Evolutionary conservation across 2,888 invertebrate species (phyloP), one percentile per base, ranked within the genome.

Genomic region (Xanthorhoe spadicearia): DNA sequence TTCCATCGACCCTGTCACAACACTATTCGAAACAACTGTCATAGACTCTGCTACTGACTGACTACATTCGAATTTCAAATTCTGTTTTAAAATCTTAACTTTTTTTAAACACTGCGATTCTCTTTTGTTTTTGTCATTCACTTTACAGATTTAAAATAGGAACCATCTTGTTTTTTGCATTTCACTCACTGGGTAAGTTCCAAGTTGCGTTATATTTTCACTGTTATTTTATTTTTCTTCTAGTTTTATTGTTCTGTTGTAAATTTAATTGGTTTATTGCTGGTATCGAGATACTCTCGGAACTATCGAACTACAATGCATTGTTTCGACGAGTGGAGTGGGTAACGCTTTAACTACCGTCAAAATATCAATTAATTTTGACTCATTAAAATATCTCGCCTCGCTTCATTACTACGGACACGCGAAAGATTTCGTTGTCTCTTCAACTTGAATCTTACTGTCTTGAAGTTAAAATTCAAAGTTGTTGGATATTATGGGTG

Each of bases 331-430:
- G 62, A 69, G 72, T 70, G 70, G 62, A 69, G 72, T 70, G 70
- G 61, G 71, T 74, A 70, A 76, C 74, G 76, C 71, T 74, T 68
- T 74, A 76, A 75, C 75, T 72, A 70, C 75, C 79, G 79, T 84
- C 87, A 87, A 84, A 86, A 87, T 85, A 86, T 83, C 87, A 87
- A 89, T 90, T 88, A 86, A 84, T 85, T 80, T 79, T 69, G 71
- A 79, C 80, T 84, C 84, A 83, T 87, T 88, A 87, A 83, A 86
- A 83, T 78, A 77, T 83, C 76, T 80, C 74, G 80, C 75, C 77
- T 81, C 81, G 76, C 76, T 72, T 70, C 69, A 69, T 70, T 64
- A 61, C 61, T 50, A 8, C 15, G 17, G 55, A 54, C 64, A 68
- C 64, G 64, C 61, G 55, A 58, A 35, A 28, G n/a, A 35, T 51